phyloP scores from a whole-genome alignment of 2,888 invertebrate genomes.

The Acanthosoma haemorrhoidale region DNA sequence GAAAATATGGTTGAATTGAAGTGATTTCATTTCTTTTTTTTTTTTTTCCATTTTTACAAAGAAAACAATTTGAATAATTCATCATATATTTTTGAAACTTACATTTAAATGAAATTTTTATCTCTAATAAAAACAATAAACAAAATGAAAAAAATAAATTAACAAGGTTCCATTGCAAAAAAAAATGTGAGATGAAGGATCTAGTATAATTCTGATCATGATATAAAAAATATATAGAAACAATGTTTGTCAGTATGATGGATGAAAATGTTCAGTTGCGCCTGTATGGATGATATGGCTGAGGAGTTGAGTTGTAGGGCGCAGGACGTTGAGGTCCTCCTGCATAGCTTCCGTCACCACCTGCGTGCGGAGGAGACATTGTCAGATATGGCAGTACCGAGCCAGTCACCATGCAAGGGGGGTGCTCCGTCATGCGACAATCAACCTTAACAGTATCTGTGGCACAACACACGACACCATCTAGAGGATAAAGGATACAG shows the following conservation, averaged over 20 bases:
- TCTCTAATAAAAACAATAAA: background rate
- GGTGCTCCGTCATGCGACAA: conserved; percentile 33
- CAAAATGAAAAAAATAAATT: too few species aligned
- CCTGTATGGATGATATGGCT: conserved; percentile 52
- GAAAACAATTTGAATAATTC: background rate
- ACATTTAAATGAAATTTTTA: conserved; percentile 1
- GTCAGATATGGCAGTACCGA: conserved; percentile 30
- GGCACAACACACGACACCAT: background rate
- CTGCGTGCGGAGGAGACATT: conserved; percentile 29
- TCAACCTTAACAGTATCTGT: conserved; percentile 25
- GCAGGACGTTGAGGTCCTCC: conserved; percentile 52
- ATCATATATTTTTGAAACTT: background rate
- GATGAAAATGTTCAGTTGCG: conserved; percentile 43
- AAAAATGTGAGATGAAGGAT: conserved; percentile 13
- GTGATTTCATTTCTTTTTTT: background rate
- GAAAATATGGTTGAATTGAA: background rate
- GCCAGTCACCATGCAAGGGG: conserved; percentile 37
- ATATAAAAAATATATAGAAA: conserved; percentile 24
- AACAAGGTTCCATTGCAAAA: background rate
- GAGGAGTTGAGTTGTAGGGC: conserved; percentile 47
- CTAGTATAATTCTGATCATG: too few species aligned
- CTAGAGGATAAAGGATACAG: background rate
- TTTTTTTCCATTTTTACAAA: background rate
- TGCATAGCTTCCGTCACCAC: conserved; percentile 41
- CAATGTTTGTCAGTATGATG: conserved; percentile 5